These are phyloP conservation scores for Odontesthes bonariensis DNA, from an alignment of 2,113 vertebrate species.

Conservation along the genomic window DNA sequence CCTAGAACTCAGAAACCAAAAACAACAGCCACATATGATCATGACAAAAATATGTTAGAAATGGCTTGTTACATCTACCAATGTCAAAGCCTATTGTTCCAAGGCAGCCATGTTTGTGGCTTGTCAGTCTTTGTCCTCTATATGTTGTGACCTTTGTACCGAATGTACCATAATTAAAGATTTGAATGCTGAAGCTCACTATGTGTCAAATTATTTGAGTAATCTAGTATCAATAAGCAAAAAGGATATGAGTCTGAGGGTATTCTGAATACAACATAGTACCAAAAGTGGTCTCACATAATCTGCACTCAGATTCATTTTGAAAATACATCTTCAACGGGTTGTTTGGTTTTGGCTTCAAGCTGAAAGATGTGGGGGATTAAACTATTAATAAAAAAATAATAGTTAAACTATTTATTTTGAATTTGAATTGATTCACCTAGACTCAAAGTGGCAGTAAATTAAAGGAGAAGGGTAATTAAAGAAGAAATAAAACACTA, in stretches of 20 bases:
- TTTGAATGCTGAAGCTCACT: not conserved
- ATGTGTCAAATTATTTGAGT: not conserved
- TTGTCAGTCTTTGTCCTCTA: not conserved
- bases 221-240: not conserved
- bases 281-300: not conserved
- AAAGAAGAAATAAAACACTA: too few relatives aligned
- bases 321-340: constrained; percentile 26
- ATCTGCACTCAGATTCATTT: constrained; percentile 15
- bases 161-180: not conserved
- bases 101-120: not conserved
- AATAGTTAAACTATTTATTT: too few relatives aligned
- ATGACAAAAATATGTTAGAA: too few relatives aligned
- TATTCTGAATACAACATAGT: not conserved
- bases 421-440: too few relatives aligned
- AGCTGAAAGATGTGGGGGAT: not conserved
- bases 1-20: too few relatives aligned
- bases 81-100: not conserved
- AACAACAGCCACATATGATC: too few relatives aligned
- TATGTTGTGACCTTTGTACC: not conserved
- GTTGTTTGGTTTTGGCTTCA: not conserved
- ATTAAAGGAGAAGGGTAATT: too few relatives aligned
- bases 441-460: too few relatives aligned
- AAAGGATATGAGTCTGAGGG: not conserved
- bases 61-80: too few relatives aligned
- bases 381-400: not conserved